Conservation (phyloP, 2,888 invertebrate species). For the Malachius bipustulatus region DNA sequence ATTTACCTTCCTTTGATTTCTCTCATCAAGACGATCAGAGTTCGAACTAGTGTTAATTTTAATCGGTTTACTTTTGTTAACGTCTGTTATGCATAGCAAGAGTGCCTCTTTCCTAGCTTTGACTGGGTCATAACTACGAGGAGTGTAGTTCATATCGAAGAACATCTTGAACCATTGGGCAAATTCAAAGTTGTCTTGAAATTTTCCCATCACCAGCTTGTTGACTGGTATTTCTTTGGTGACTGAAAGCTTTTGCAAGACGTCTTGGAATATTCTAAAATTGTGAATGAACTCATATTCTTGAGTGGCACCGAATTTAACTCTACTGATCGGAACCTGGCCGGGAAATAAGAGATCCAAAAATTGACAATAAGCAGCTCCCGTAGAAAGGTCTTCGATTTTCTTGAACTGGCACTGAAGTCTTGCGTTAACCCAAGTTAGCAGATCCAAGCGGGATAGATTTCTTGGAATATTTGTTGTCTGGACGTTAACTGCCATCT, state of each 20-base stretch:
- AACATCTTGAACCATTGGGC: conserved; percentile 1
- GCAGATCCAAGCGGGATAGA: conserved; percentile 94
- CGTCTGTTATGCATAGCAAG: no score
- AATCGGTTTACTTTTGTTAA: no score
- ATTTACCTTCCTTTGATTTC: not conserved
- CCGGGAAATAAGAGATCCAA: conserved; percentile 97
- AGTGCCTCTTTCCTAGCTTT: not conserved
- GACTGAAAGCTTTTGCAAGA: conserved; percentile 92
- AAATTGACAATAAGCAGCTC: conserved; percentile 98
- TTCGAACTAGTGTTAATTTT: no score
- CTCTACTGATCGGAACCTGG: conserved; percentile 80
- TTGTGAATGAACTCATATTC: conserved; percentile 99
- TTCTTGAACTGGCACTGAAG: conserved; percentile 85
- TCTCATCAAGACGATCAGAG: no score
- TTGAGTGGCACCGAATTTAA: conserved; percentile 95
- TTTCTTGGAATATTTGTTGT: conserved; percentile 96
- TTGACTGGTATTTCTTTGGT: conserved; percentile 66
- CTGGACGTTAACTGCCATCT: conserved; percentile 94
- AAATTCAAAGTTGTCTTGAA: conserved; percentile 2
- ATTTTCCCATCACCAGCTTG: not conserved
- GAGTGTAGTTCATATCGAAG: conserved; percentile 2
- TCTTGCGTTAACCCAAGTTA: conserved; percentile 97
- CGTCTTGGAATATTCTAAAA: conserved; percentile 94
- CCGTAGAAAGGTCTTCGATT: conserved; percentile 96
- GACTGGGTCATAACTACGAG: not conserved